Base-by-base conservation (phyloP, 2,888 invertebrate species). In the Caenorhabditis panamensis region DNA sequence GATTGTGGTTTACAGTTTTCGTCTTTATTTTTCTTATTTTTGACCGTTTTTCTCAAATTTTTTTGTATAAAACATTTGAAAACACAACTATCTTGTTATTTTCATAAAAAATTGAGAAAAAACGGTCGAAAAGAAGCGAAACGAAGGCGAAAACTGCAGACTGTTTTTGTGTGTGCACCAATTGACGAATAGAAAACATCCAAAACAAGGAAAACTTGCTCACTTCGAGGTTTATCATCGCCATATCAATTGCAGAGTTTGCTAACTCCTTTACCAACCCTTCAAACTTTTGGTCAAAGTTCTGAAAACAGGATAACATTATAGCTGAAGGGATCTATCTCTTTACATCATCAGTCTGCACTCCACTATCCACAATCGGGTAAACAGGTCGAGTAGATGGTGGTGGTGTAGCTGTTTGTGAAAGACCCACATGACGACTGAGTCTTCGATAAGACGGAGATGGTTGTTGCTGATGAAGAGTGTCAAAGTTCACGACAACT, bases 321-420 rank as follows among this genome's bases (percentile, higher is more conserved):
- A 2, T 18, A 56, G 8, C 18, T 6, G 18, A 2, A 2, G 5
- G 20, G 16, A 6, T 37, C 20, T 67, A n/a, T 54, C 56, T 20
- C 37, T 18, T 4, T 59, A 84, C 84, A 61, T 84, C 82, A 41
- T 84, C 84, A 9, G 84, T 84, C 44, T 84, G 84, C 20, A 84
- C 80, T n/a, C 56, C 79, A 28, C 73, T 80, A 18, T 80, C 69
- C 9, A 84, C 80, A 44, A 82, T 84, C 16, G 78, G 80, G 59
- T 82, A 84, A 11, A 78, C 67, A 20, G 63, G 44, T 61, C 80
- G 47, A 1, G 77, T 59, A 22, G 82, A 80, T 11, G 80, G 59
- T 1, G 84, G 84, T 0, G 84, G 84, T 18, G 84, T 82, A 1
- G 80, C 64, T 22, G 80, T 71, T 36, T 71, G 80, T 18, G 80